phyloP scores from a whole-genome alignment of 2,888 invertebrate genomes.

The Halictus ligatus region DNA sequence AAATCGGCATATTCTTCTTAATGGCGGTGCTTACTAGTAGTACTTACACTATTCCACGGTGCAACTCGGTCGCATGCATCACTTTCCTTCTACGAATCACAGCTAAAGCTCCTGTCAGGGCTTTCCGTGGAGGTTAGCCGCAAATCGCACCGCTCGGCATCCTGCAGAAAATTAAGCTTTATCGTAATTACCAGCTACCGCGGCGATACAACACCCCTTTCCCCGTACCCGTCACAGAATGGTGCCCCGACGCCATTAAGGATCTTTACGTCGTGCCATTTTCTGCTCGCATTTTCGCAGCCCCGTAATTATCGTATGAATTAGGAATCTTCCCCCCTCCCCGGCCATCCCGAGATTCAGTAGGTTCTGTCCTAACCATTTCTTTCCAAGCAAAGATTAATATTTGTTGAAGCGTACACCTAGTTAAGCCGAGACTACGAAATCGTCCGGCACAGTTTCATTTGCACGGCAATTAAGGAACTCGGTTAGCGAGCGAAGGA shows the following conservation, averaged over 20 bases:
- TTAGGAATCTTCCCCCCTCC: constrained; percentile 52
- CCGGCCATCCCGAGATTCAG: background rate
- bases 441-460: constrained; percentile 1
- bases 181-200: constrained; percentile 63
- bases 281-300: constrained; percentile 61
- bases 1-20: background rate
- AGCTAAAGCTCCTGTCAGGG: background rate
- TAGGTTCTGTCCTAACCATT: background rate
- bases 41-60: background rate
- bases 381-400: constrained; percentile 4
- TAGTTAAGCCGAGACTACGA: background rate
- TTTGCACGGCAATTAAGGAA: constrained; percentile 3
- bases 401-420: background rate
- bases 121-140: constrained; percentile 27
- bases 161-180: constrained; percentile 66
- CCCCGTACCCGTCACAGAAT: constrained; percentile 23
- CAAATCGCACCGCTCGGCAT: constrained; percentile 45
- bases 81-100: constrained; percentile 27
- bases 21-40: background rate
- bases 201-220: constrained; percentile 48
- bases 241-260: constrained; percentile 61
- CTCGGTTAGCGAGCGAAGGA: background rate
- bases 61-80: background rate
- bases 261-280: constrained; percentile 63
- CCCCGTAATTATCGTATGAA: constrained; percentile 67